A percentile compares a stretch with the other conserved stretches of the same genome.
phyloP scores from a whole-genome alignment of 2,888 invertebrate genomes.

The Troglohyphantes excavatus region DNA sequence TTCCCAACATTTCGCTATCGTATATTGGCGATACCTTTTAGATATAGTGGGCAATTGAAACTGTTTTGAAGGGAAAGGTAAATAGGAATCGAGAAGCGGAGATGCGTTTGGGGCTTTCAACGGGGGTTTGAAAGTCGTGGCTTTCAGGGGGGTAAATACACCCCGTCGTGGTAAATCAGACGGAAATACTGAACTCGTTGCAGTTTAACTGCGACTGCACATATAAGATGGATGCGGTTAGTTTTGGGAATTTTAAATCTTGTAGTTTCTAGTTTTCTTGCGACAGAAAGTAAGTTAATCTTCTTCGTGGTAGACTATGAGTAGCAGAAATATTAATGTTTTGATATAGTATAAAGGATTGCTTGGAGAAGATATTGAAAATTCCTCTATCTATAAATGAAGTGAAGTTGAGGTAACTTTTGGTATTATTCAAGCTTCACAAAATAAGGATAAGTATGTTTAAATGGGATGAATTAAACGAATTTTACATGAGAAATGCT shows the following conservation, averaged over 20 bases:
- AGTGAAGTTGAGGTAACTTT: too few relatives aligned
- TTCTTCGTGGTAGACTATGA: too few relatives aligned
- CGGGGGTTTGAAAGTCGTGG: conserved; percentile 29
- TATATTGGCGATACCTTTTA: not conserved
- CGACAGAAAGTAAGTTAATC: too few relatives aligned
- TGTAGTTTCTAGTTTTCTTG: too few relatives aligned
- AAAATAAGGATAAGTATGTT: too few relatives aligned
- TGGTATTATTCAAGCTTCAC: too few relatives aligned
- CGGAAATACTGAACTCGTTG: not conserved
- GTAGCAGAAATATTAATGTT: too few relatives aligned
- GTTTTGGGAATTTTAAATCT: not conserved
- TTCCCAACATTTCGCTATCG: not conserved
- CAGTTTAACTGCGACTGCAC: not conserved
- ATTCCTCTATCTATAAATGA: too few relatives aligned
- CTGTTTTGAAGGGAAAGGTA: conserved; percentile 37
- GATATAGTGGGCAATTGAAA: not conserved
- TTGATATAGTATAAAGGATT: too few relatives aligned
- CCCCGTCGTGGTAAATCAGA: not conserved
- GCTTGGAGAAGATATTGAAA: too few relatives aligned
- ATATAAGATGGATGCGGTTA: not conserved
- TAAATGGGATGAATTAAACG: too few relatives aligned
- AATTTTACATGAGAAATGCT: too few relatives aligned
- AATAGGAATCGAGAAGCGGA: not conserved
- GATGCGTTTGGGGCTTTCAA: conserved; percentile 16
- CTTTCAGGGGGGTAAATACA: conserved; percentile 29